phyloP scores from a whole-genome alignment of 1,140 invertebrate genomes.

The Venturia canescens region DNA sequence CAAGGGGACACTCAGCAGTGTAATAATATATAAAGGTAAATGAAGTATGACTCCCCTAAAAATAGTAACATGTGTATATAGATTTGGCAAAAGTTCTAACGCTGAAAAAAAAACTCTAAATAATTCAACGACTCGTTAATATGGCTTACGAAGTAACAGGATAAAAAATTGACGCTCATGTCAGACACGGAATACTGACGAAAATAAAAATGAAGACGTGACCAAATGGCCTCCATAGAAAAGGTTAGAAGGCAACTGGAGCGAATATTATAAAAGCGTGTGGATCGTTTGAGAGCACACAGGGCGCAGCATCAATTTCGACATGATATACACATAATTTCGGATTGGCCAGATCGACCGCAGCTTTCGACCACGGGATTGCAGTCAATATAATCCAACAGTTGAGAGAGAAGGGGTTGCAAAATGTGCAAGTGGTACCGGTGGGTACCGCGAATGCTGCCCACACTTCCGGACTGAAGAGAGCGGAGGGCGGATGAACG shows the following conservation, averaged over 20 bases:
- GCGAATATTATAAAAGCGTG: constrained; percentile 25
- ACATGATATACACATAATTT: constrained; percentile 41
- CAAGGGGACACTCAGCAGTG: no score
- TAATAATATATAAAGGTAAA: no score
- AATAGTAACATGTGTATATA: no score
- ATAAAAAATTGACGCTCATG: no score
- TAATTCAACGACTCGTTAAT: no score
- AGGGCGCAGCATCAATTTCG: background rate
- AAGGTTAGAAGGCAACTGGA: background rate
- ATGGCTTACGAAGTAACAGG: no score
- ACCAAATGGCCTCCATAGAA: background rate
- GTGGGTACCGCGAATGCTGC: background rate
- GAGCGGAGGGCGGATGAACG: background rate
- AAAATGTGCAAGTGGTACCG: constrained; percentile 3
- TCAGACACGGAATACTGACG: no score
- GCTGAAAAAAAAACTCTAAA: no score
- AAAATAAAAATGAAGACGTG: no score
- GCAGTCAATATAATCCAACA: constrained; percentile 39
- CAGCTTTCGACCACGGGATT: constrained; percentile 43
- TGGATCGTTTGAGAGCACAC: background rate
- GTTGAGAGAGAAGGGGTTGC: background rate
- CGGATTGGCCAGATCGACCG: constrained; percentile 42
- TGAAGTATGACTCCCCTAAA: no score
- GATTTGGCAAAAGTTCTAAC: no score
- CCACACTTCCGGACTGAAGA: background rate